Evolutionary conservation across 1,140 invertebrate genomes (phyloP).

Genomic region (Drosophila rufa): DNA sequence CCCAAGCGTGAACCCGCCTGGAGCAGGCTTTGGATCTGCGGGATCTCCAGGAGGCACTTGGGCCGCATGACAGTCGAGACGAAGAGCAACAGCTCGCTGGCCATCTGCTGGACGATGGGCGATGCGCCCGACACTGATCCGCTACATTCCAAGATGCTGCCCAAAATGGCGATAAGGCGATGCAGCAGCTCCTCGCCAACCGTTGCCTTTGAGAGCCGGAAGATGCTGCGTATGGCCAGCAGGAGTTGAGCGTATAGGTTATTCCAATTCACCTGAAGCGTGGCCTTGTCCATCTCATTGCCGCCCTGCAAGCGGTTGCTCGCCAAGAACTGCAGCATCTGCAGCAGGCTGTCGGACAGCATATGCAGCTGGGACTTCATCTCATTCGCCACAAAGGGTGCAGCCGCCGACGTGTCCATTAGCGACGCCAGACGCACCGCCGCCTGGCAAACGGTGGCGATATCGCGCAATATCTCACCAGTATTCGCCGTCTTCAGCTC

Average conservation of each 20-base stretch:
- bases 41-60: conserved; percentile 63
- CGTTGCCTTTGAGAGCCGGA: no score
- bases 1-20: conserved; percentile 70
- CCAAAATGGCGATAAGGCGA: no score
- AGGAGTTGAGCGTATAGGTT: conserved; percentile 85
- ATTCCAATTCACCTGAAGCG: conserved; percentile 82
- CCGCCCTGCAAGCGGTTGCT: conserved; percentile 61
- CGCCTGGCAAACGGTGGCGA: conserved; percentile 79
- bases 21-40: conserved; percentile 71
- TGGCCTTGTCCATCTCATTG: conserved; percentile 82
- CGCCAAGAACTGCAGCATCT: conserved; percentile 78
- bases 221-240: conserved; percentile 72
- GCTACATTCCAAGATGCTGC: conserved; percentile 9
- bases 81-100: conserved; percentile 76
- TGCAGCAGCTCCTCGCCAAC: no score
- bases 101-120: conserved; percentile 72
- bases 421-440: conserved; percentile 76
- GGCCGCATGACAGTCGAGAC: no score
- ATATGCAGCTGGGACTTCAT: conserved; percentile 74
- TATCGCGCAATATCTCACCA: conserved; percentile 76
- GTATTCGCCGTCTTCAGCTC: conserved; percentile 77
- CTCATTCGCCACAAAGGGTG: conserved; percentile 64
- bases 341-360: conserved; percentile 81
- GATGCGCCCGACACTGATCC: conserved; percentile 62
- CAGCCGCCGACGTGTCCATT: conserved; percentile 73